Base-by-base conservation (phyloP, 2,888 invertebrate species). In the Mechanitis mazaeus region DNA sequence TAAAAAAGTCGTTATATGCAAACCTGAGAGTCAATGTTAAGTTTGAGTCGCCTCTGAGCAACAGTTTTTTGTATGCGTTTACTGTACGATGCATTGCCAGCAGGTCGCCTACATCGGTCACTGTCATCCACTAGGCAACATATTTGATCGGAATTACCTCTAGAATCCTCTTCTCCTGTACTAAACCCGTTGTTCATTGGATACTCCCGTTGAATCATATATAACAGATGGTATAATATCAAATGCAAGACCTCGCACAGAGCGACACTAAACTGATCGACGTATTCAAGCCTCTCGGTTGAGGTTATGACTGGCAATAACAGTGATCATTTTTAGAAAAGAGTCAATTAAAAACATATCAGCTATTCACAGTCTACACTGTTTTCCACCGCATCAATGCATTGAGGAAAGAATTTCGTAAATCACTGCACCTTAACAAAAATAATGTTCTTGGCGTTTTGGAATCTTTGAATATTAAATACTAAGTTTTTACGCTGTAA, bases 61-160 rank as follows among this genome's bases (percentile, higher is more conserved):
- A 98, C 98, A 62, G 96, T 98, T 85, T 98, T 98, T 86, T 98
- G 98, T 75, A 98, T 97, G 72, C 98, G 93, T 84, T 98, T 98
- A 87, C 97, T 98, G 89, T 98, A 98, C 55, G 97, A 96, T 71
- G 98, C 98, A 91, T 97, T 97, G 68, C 97, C 97, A 71, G 97
- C 98, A 61, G 94, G 93, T 78, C 97, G 94, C 69, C 93, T 92
- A 86, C 98, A 98, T 71, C 97, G 92, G 72, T 95, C 95, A 69
- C 94, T 94, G 82, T 96, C 96, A 84, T 97, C 96, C 76, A 97
- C 94, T 73, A 98, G 92, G 91, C 98, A 98, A 91, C 98, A 98
- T 77, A 95, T 94, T 91, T 96, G 96, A 80, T 96, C 96, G 64
- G 95, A 93, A 77, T 96, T 95, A 68, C 96, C 96, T 76, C 95